Percentiles rank a stretch among this genome's conserved stretches.
These are phyloP conservation scores for Phocides pigmalion DNA, from an alignment of 1,140 invertebrate genomes.

Conservation along the genomic window DNA sequence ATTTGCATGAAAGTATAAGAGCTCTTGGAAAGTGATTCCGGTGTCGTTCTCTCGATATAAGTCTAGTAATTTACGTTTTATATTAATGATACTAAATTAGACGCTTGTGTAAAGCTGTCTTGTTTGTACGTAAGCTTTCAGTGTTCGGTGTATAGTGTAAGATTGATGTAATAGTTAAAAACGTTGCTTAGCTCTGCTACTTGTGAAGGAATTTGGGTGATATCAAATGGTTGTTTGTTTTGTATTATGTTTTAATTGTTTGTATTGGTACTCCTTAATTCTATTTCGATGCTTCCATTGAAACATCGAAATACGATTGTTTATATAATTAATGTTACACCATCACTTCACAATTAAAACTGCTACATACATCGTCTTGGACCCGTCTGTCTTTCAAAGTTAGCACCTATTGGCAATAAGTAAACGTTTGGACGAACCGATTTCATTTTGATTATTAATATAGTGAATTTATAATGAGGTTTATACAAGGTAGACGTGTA, in stretches of 20 bases:
- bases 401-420: conserved; percentile 17
- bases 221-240: conserved; percentile 71
- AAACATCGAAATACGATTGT: conserved; percentile 20
- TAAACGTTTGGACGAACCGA: conserved; percentile 11
- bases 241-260: conserved; percentile 30
- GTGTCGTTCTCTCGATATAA: conserved; percentile 74
- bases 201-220: conserved; percentile 79
- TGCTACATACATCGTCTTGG: conserved; percentile 17
- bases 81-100: conserved; percentile 39
- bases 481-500: conserved; percentile 81
- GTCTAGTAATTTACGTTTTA: conserved; percentile 47
- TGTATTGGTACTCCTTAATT: conserved; percentile 18
- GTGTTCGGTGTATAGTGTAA: conserved; percentile 70
- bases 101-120: conserved; percentile 55
- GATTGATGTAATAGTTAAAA: conserved; percentile 52
- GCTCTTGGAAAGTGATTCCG: conserved; percentile 64
- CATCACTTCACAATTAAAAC: conserved; percentile 12
- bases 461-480: conserved; percentile 79
- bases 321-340: conserved; percentile 14
- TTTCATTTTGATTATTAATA: conserved; percentile 37
- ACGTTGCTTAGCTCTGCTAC: conserved; percentile 63
- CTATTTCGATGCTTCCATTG: conserved; percentile 23
- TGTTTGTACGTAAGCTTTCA: conserved; percentile 72
- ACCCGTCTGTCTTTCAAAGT: conserved; percentile 34
- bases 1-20: conserved; percentile 58